These are phyloP conservation scores for Poicephalus gulielmi DNA, from an alignment of 2,113 vertebrate genomes.

Conservation along the genomic window DNA sequence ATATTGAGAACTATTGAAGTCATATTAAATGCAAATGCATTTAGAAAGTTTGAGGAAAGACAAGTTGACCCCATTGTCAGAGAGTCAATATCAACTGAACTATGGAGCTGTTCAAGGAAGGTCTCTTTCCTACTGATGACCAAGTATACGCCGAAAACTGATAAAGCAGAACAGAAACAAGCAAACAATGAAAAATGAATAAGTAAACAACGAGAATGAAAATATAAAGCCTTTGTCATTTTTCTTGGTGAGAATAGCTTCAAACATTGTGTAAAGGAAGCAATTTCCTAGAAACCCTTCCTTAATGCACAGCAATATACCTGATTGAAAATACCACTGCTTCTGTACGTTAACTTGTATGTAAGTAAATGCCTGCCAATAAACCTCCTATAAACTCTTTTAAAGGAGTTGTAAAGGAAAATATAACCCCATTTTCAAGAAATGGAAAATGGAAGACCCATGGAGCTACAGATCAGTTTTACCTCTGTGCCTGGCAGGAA, in stretches of 20 bases:
- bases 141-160: neutral
- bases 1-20: neutral
- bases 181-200: neutral
- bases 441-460: neutral
- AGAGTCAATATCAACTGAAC: neutral
- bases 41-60: neutral
- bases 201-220: neutral
- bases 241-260: neutral
- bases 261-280: neutral
- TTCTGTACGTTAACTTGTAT: neutral
- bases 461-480: neutral
- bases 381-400: neutral
- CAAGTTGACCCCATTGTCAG: neutral
- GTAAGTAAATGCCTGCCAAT: neutral
- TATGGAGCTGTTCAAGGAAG: neutral
- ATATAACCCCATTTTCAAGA: neutral
- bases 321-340: neutral
- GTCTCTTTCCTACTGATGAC: neutral
- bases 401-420: neutral
- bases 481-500: neutral
- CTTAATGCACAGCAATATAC: neutral
- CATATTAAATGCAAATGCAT: neutral
- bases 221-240: neutral
- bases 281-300: neutral
- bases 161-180: neutral